A percentile compares a stretch with the other conserved stretches of the same genome.
These are phyloP conservation scores for Oxyura jamaicensis DNA, from an alignment of 2,113 vertebrate species.

Conservation along the genomic window DNA sequence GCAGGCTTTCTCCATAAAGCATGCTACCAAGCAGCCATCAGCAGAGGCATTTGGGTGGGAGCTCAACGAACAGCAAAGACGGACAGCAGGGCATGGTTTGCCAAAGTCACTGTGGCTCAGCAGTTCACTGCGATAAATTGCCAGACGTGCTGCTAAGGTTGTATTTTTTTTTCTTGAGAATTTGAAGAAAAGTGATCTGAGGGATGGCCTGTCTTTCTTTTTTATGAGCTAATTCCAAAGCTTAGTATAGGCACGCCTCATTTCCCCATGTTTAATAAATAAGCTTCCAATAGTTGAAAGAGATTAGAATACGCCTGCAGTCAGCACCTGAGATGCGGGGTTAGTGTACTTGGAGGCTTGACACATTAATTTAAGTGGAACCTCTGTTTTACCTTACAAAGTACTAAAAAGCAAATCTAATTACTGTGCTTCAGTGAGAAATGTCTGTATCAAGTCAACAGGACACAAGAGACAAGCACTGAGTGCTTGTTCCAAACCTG, in stretches of 20 bases:
- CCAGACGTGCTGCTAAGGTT: background rate
- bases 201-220: background rate
- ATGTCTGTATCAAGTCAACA: conserved; percentile 6
- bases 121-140: background rate
- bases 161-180: background rate
- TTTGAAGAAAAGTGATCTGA: background rate
- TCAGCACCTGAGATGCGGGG: background rate
- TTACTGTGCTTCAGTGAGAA: conserved; percentile 44
- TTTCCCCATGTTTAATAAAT: background rate
- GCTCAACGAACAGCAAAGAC: background rate
- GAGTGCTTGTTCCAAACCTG: background rate
- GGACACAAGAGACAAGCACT: background rate
- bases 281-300: background rate
- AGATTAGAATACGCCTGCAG: background rate
- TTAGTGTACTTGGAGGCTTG: background rate
- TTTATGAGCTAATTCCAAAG: background rate
- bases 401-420: conserved; percentile 59
- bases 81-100: background rate
- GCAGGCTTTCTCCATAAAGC: background rate
- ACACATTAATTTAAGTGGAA: background rate
- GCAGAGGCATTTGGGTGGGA: background rate
- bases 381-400: conserved; percentile 52
- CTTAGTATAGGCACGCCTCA: background rate
- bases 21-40: background rate
- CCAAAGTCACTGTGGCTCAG: background rate